These are phyloP conservation scores for Pedionomus torquatus DNA, from an alignment of 2,113 vertebrate species.

Conservation along the genomic window DNA sequence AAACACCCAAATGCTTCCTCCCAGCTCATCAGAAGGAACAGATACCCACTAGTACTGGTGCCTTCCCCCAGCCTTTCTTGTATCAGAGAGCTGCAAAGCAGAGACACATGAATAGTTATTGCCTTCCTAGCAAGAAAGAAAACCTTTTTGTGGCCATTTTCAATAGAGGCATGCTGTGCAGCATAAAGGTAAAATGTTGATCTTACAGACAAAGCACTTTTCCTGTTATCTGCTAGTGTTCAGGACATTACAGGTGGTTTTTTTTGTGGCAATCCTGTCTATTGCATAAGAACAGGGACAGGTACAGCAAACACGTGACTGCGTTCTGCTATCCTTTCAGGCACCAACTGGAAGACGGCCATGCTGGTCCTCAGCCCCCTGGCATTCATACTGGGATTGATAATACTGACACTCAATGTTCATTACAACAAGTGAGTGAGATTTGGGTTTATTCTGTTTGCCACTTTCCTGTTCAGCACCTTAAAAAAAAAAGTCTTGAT, in stretches of 20 bases:
- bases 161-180: neutral
- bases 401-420: constrained; percentile 83
- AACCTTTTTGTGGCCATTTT: neutral
- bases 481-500: neutral
- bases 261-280: neutral
- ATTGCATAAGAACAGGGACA: neutral
- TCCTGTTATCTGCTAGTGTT: neutral
- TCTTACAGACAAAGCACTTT: neutral
- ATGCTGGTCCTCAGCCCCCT: constrained; percentile 87
- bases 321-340: constrained; percentile 52
- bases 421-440: constrained; percentile 83
- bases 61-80: neutral
- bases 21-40: neutral
- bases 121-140: neutral
- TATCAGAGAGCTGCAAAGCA: neutral
- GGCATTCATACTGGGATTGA: constrained; percentile 82
- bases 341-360: constrained; percentile 85
- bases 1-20: neutral
- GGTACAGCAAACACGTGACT: neutral
- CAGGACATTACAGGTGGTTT: neutral
- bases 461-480: neutral
- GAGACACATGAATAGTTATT: neutral
- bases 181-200: neutral
- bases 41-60: neutral
- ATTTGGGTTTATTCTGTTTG: neutral